Percentiles rank a stretch among this genome's conserved stretches.
Evolutionary conservation across 2,888 invertebrate species (phyloP).

Genomic region (Zhengitettix transpicula): DNA sequence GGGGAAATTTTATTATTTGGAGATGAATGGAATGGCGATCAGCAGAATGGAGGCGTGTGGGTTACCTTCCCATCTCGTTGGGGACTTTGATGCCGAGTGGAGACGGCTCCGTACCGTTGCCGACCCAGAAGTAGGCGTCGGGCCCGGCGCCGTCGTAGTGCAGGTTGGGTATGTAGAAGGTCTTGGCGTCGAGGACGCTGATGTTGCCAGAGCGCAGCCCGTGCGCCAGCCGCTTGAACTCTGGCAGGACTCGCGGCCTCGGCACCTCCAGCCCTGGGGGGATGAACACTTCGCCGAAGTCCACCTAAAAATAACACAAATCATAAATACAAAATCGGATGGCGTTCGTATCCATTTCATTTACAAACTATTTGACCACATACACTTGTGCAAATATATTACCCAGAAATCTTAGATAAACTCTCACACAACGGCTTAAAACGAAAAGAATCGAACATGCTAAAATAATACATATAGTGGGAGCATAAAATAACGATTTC

Average conservation of each 20-base stretch:
- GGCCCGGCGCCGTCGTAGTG: constrained; percentile 86
- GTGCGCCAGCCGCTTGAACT: constrained; percentile 74
- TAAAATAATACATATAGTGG: too few relatives aligned
- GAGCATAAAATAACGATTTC: too few relatives aligned
- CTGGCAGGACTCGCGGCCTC: constrained; percentile 61
- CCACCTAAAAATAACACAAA: constrained; percentile 41
- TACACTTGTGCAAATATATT: too few relatives aligned
- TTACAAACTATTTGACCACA: too few relatives aligned
- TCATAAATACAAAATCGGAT: too few relatives aligned
- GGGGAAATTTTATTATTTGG: too few relatives aligned
- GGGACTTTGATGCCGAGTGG: constrained; percentile 75
- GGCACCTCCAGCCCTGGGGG: constrained; percentile 63
- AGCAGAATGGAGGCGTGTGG: too few relatives aligned
- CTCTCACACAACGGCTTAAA: too few relatives aligned
- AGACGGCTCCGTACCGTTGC: constrained; percentile 66
- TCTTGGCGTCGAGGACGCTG: constrained; percentile 78
- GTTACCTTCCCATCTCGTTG: constrained; percentile 64
- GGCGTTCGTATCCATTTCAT: too few relatives aligned
- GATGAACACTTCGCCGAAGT: constrained; percentile 75
- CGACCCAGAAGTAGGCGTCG: constrained; percentile 91
- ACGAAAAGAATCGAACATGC: too few relatives aligned
- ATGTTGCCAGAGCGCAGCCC: constrained; percentile 81
- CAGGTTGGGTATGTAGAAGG: constrained; percentile 79
- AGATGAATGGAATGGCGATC: too few relatives aligned
- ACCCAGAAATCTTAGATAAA: too few relatives aligned